These are phyloP conservation scores for Trichomycterus rosablanca DNA, from an alignment of 2,113 vertebrate species.

Conservation along the genomic window DNA sequence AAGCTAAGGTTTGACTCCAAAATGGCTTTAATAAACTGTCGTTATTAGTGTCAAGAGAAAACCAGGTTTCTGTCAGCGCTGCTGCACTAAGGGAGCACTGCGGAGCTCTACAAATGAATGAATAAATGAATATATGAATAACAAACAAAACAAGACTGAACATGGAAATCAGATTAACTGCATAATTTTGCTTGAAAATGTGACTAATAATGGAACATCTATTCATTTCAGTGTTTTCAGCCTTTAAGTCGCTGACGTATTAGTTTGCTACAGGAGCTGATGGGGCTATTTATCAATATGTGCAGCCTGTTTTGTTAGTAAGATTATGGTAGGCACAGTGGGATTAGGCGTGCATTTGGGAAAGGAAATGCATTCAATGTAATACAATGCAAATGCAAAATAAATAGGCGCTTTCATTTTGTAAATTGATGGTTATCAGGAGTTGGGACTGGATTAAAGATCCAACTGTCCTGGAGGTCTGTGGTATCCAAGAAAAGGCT, in stretches of 20 bases:
- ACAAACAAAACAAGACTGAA: no score
- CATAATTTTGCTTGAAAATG: no score
- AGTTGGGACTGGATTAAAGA: neutral
- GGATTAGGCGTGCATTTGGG: constrained; percentile 12
- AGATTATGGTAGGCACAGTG: constrained; percentile 4
- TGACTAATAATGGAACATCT: neutral
- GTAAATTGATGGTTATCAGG: neutral
- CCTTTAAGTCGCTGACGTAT: constrained; percentile 2
- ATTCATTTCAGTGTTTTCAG: constrained; percentile 16
- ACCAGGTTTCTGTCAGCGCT: neutral
- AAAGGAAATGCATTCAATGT: constrained; percentile 10
- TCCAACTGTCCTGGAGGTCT: no score
- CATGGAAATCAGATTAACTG: no score
- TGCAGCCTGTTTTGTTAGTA: constrained; percentile 2
- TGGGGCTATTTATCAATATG: constrained; percentile 11
- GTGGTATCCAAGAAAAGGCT: no score
- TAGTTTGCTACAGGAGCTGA: neutral
- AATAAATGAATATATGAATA: neutral
- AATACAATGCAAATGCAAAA: constrained; percentile 14
- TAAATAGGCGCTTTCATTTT: constrained; percentile 1
- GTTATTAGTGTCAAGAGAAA: neutral
- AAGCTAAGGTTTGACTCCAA: neutral
- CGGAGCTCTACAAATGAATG: neutral
- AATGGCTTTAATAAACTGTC: neutral
- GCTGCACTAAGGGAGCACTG: neutral